Conservation (phyloP, 1,140 invertebrate species). For the Himalopsyche phryganea region DNA sequence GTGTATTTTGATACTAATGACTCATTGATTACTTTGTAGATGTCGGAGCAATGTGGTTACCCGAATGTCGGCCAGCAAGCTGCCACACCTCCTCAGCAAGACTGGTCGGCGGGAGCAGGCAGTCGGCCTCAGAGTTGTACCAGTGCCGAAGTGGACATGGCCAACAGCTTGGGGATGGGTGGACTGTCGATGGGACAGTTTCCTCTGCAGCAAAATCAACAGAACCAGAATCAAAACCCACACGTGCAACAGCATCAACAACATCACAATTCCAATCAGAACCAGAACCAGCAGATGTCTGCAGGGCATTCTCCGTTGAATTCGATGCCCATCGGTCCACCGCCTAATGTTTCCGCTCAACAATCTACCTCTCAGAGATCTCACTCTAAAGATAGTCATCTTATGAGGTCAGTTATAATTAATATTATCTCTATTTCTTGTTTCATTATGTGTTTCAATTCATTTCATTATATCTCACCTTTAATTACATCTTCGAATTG, state of each 20-base stretch:
- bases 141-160: slow-evolving; percentile 61
- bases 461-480: too few species aligned
- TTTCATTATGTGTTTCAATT: too few species aligned
- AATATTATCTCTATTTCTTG: background rate
- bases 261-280: too few species aligned
- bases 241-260: too few species aligned
- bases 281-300: too few species aligned
- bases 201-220: too few species aligned
- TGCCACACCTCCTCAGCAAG: slow-evolving; percentile 41
- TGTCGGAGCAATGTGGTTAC: slow-evolving; percentile 39
- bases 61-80: slow-evolving; percentile 36
- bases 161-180: slow-evolving; percentile 2
- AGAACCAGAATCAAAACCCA: too few species aligned
- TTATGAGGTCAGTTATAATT: slow-evolving; percentile 3
- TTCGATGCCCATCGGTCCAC: background rate
- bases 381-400: slow-evolving; percentile 13
- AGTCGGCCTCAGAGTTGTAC: slow-evolving; percentile 68
- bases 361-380: slow-evolving; percentile 5
- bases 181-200: too few species aligned
- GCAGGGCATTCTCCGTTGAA: too few species aligned
- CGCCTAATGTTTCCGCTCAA: background rate
- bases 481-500: too few species aligned
- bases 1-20: too few species aligned
- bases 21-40: slow-evolving; percentile 35
- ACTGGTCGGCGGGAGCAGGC: slow-evolving; percentile 36